Evolutionary conservation across 1,140 invertebrate genomes (phyloP).

Genomic region (Calephelis virginiensis): DNA sequence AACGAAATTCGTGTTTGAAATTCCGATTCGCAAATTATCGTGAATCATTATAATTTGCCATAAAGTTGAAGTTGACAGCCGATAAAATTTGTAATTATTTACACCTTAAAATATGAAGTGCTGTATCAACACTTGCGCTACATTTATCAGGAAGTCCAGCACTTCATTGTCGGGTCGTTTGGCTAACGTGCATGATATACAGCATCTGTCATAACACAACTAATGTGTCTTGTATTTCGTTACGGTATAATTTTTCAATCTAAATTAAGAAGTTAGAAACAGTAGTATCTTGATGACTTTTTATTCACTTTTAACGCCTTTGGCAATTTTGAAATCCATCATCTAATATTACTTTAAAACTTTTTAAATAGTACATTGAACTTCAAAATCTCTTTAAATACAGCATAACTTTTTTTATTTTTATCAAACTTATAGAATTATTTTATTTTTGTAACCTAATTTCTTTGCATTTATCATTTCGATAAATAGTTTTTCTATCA

Average conservation of each 20-base stretch:
- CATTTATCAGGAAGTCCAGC: slow-evolving; percentile 67
- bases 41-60: background rate
- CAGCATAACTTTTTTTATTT: too few relatives aligned
- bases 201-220: slow-evolving; percentile 63
- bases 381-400: too few relatives aligned
- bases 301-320: slow-evolving; percentile 6
- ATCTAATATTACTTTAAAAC: background rate
- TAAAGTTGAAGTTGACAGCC: slow-evolving; percentile 1
- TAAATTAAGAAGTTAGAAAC: slow-evolving; percentile 38
- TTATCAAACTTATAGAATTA: too few relatives aligned
- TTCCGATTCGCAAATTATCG: too few relatives aligned
- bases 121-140: slow-evolving; percentile 52
- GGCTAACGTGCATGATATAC: slow-evolving; percentile 55
- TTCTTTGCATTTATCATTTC: too few relatives aligned
- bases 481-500: background rate
- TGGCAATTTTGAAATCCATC: background rate
- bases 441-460: background rate
- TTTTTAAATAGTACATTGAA: background rate
- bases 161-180: slow-evolving; percentile 57
- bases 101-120: slow-evolving; percentile 40
- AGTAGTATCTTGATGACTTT: slow-evolving; percentile 44
- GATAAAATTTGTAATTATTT: slow-evolving; percentile 39
- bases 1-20: too few relatives aligned
- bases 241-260: slow-evolving; percentile 54
- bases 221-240: slow-evolving; percentile 55